Conservation (phyloP, 2,113 vertebrate genomes). For the Sander vitreus region DNA sequence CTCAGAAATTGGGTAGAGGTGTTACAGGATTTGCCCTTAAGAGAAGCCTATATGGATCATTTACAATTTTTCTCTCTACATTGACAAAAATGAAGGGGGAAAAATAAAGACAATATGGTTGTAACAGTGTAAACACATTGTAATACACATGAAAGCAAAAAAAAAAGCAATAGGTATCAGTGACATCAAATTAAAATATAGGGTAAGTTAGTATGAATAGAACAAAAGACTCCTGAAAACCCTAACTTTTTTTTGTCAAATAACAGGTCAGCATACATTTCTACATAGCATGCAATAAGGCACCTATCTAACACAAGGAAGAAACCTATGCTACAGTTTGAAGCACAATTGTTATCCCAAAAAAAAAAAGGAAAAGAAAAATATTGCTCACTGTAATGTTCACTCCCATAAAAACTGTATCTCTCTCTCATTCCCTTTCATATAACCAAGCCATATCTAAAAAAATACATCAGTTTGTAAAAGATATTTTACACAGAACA, state of each 20-base stretch:
- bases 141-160: constrained; percentile 83
- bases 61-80: constrained; percentile 80
- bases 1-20: constrained; percentile 80
- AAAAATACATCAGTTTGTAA: constrained; percentile 88
- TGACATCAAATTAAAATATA: constrained; percentile 83
- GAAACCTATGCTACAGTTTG: constrained; percentile 86
- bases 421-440: constrained; percentile 82
- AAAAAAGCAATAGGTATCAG: constrained; percentile 67
- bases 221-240: constrained; percentile 81
- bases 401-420: constrained; percentile 85
- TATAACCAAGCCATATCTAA: constrained; percentile 84
- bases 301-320: constrained; percentile 89
- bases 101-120: constrained; percentile 81
- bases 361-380: constrained; percentile 73
- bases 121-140: constrained; percentile 85
- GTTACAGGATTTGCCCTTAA: constrained; percentile 81
- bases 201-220: constrained; percentile 83
- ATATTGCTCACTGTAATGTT: constrained; percentile 80
- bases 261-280: constrained; percentile 86
- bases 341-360: constrained; percentile 84
- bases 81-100: constrained; percentile 70
- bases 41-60: constrained; percentile 83
- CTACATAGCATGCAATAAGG: constrained; percentile 89
- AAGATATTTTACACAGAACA: constrained; percentile 85
- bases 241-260: constrained; percentile 75